These are phyloP conservation scores for Tragelaphus strepsiceros DNA, from an alignment of 2,113 vertebrate species.

Conservation along the genomic window DNA sequence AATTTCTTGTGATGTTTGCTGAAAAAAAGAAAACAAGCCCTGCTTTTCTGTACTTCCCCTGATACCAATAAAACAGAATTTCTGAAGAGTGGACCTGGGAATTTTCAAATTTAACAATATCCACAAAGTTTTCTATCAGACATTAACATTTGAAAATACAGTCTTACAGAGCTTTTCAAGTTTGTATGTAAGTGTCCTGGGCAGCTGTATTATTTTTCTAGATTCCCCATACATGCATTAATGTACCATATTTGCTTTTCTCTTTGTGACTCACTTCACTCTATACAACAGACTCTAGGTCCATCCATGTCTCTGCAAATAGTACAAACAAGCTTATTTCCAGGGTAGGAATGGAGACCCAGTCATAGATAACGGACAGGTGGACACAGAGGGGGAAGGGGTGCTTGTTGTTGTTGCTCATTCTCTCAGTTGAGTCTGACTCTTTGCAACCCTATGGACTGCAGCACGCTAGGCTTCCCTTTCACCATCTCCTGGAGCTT, in stretches of 20 bases:
- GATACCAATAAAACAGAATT: neutral
- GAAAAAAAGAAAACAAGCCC: neutral
- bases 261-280: neutral
- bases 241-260: neutral
- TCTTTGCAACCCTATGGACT: neutral
- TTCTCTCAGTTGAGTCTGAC: rapidly evolving
- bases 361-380: neutral
- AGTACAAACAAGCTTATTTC: neutral
- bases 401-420: neutral
- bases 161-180: neutral
- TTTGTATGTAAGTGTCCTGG: neutral
- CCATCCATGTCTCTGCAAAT: neutral
- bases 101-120: conserved; percentile 1
- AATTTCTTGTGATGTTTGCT: neutral
- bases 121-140: neutral
- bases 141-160: neutral
- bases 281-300: neutral
- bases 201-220: neutral
- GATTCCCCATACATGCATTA: neutral
- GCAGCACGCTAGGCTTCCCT: neutral
- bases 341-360: neutral
- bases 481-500: neutral
- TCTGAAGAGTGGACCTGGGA: neutral
- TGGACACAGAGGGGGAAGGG: neutral
- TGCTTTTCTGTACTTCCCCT: neutral